Evolutionary conservation across 2,797 vertebrate species (phyloP).

Genomic region (Falco rusticolus): DNA sequence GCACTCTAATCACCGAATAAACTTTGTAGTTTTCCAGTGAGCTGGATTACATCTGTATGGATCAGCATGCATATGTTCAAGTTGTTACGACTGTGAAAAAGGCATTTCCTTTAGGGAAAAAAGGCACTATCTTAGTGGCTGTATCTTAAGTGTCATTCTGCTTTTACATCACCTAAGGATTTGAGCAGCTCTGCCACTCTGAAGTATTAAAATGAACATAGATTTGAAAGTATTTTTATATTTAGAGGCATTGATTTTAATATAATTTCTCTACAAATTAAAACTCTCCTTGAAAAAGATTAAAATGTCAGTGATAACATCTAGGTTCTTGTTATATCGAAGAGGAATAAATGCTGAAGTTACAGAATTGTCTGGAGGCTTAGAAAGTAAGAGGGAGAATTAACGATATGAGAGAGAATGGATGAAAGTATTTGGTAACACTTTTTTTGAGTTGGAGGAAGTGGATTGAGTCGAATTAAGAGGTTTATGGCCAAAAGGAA

Average conservation of each 20-base stretch:
- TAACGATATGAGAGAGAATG: conserved; percentile 30
- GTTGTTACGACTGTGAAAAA: not conserved
- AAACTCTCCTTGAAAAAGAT: conserved; percentile 63
- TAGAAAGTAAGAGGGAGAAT: conserved; percentile 54
- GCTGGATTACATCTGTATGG: not conserved
- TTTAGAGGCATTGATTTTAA: conserved; percentile 55
- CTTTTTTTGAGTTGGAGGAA: not conserved
- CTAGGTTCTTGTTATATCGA: conserved; percentile 60
- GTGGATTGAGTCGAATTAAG: conserved; percentile 37
- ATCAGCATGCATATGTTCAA: not conserved
- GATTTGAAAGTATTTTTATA: conserved; percentile 56
- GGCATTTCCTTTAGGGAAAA: not conserved
- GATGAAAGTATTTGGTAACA: conserved; percentile 44
- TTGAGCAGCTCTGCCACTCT: not conserved
- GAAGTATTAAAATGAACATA: conserved; percentile 46
- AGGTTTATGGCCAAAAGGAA: conserved; percentile 44
- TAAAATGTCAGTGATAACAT: conserved; percentile 67
- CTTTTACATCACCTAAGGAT: conserved; percentile 44
- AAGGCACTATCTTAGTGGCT: not conserved
- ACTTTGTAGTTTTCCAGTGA: not conserved
- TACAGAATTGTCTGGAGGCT: conserved; percentile 65
- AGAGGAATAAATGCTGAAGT: conserved; percentile 66
- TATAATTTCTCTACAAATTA: conserved; percentile 65
- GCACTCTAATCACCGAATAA: not conserved
- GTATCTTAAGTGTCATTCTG: conserved; percentile 6